These are phyloP conservation scores for Esperia sulphurella DNA, from an alignment of 2,888 invertebrate species.

Conservation along the genomic window DNA sequence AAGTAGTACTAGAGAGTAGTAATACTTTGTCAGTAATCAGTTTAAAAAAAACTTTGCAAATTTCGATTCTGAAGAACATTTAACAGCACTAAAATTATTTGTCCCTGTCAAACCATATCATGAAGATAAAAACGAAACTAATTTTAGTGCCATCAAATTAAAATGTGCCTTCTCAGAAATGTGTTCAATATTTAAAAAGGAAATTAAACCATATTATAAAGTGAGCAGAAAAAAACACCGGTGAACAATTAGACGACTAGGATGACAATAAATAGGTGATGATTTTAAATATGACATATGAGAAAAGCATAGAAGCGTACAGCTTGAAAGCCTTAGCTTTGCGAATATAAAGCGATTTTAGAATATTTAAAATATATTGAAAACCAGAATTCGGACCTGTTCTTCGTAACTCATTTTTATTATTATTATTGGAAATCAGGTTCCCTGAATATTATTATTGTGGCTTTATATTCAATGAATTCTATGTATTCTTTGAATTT, in stretches of 20 bases:
- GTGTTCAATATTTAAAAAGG: background rate
- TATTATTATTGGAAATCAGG: too few relatives aligned
- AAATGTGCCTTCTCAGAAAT: background rate
- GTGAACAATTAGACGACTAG: constrained; percentile 2
- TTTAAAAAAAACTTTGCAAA: too few relatives aligned
- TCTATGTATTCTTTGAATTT: too few relatives aligned
- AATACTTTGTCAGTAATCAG: too few relatives aligned
- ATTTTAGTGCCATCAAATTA: background rate
- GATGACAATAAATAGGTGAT: constrained; percentile 23
- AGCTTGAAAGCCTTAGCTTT: constrained; percentile 52
- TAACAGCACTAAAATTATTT: background rate
- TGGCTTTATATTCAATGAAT: too few relatives aligned
- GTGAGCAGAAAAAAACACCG: background rate
- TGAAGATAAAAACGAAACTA: too few relatives aligned
- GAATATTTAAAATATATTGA: background rate
- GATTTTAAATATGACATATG: constrained; percentile 43
- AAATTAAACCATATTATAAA: background rate
- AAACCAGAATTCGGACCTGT: background rate
- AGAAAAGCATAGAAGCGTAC: constrained; percentile 68
- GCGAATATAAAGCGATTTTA: constrained; percentile 42
- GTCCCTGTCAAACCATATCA: background rate
- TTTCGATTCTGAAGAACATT: too few relatives aligned
- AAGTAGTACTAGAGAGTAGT: too few relatives aligned
- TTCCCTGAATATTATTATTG: too few relatives aligned
- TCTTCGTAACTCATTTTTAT: background rate